These are phyloP conservation scores for Deroplatys truncata DNA, from an alignment of 2,888 invertebrate species.

Conservation along the genomic window DNA sequence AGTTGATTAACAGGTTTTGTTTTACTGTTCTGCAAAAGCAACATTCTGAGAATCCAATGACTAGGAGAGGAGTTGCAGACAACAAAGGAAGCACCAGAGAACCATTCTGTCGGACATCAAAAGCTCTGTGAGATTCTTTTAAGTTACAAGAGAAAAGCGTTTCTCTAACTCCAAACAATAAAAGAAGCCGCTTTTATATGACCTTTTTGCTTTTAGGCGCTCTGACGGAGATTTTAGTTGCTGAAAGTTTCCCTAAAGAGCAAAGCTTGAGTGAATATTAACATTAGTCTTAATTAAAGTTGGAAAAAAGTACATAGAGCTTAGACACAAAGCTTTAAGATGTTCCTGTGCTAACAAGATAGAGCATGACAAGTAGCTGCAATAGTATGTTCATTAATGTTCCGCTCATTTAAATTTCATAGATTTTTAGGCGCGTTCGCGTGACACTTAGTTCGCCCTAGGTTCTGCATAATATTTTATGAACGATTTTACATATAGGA, in stretches of 20 bases:
- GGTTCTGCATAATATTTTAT: no score
- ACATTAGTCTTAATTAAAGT: background rate
- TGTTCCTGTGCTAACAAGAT: background rate
- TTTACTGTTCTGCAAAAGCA: no score
- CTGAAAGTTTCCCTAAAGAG: background rate
- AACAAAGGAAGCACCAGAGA: no score
- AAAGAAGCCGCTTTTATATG: background rate
- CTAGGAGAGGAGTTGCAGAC: no score
- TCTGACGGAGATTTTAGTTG: background rate
- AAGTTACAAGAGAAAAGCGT: background rate
- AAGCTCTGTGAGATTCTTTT: background rate
- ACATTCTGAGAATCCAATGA: no score
- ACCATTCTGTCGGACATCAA: background rate
- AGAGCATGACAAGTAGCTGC: background rate
- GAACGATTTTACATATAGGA: no score
- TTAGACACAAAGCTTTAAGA: background rate
- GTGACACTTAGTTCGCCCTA: no score
- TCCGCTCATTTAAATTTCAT: background rate
- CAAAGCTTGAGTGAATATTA: background rate
- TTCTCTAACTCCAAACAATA: background rate
- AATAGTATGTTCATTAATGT: background rate
- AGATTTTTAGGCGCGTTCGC: background rate
- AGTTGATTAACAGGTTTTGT: no score
- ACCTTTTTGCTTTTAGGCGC: background rate
- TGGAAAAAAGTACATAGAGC: background rate